Evolutionary conservation across 1,140 invertebrate species (phyloP), one percentile per base, ranked within the genome.

Genomic region (Popillia japonica): DNA sequence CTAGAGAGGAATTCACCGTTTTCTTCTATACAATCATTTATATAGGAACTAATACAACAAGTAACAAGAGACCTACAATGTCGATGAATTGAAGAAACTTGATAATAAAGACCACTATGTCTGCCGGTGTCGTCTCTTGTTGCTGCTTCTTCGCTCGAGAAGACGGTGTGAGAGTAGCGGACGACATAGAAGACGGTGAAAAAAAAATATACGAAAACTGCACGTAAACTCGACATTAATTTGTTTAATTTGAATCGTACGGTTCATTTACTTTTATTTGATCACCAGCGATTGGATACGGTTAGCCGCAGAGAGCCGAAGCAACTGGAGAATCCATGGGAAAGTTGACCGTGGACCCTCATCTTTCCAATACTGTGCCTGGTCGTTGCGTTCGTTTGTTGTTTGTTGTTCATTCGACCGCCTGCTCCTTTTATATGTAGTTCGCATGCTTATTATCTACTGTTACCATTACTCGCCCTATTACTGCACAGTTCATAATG

Each of bases 211-310:
- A 55, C n/a, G 48, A 17, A 55, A 55, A 55, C 48, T 55, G 48
- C 48, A 55, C 48, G 48, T 55, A 55, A 55, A 55, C 48, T 55
- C 48, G 11, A 55, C 48, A 55, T 55, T 55, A 55, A 55, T 55
- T 55, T 55, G 48, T 55, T 55, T 55, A 55, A 55, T 55, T 55
- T 55, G 48, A 55, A 55, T 55, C 48, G 48, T 55, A 55, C 48
- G 48, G 48, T 55, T 55, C 48, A 55, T 55, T 55, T 55, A 55
- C 48, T 55, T 55, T 55, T 55, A 55, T 55, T 55, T 55, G 48
- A 55, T 55, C 48, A 55, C 48, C 48, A 17, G 48, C 48, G 48
- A 55, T 55, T 55, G 48, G 48, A 55, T 55, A 55, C 48, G 48
- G 48, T 55, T 17, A 55, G 48, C 48, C 48, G 48, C 48, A 55